Conservation (phyloP, 2,113 vertebrate genomes). For the Sander lucioperca region DNA sequence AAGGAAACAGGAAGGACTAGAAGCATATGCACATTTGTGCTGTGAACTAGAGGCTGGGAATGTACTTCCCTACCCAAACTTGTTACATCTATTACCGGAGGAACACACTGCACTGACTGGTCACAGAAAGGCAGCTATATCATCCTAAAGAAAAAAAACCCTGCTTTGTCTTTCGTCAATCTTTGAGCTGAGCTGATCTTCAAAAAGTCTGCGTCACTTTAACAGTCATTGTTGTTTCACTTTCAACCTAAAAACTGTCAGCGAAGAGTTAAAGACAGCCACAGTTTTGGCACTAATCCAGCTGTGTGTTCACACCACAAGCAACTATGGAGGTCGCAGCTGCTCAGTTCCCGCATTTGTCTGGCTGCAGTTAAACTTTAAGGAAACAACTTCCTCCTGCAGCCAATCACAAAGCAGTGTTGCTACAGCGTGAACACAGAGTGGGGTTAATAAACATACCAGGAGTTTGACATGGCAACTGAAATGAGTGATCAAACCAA, state of each 20-base stretch:
- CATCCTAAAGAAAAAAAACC: not conserved
- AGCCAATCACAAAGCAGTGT: conserved; percentile 19
- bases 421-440: conserved; percentile 31
- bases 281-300: not conserved
- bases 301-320: conserved; percentile 29
- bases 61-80: no score
- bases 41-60: not conserved
- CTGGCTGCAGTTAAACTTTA: not conserved
- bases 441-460: conserved; percentile 59
- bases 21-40: not conserved
- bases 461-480: conserved; percentile 38
- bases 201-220: not conserved
- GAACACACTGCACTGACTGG: not conserved
- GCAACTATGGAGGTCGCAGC: not conserved
- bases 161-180: not conserved
- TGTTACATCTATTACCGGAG: not conserved
- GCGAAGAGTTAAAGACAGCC: not conserved
- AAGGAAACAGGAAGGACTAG: not conserved
- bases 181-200: not conserved
- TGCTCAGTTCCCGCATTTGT: not conserved
- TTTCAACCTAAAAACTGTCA: not conserved
- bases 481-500: conserved; percentile 46
- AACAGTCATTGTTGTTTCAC: not conserved
- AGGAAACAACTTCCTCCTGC: conserved; percentile 14
- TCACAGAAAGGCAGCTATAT: not conserved